A percentile compares a stretch with the other conserved stretches of the same genome.
Conservation (phyloP, 2,888 invertebrate species). For the Eupeodes luniger region DNA sequence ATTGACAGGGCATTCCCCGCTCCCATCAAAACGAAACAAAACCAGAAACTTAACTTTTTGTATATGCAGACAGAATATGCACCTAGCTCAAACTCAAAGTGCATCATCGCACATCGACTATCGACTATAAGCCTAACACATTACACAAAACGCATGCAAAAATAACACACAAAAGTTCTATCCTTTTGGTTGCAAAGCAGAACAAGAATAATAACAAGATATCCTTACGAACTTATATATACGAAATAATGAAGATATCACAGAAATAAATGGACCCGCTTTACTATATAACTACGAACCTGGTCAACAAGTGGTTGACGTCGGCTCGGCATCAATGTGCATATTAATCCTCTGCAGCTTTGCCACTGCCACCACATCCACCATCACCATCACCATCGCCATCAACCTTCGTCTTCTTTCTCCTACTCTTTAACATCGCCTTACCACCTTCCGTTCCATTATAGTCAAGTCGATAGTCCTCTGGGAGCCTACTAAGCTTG, state of each 20-base stretch:
- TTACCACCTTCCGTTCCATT: background rate
- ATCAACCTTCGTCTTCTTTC: background rate
- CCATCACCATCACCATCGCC: background rate
- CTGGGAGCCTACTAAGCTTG: no score
- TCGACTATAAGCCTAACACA: no score
- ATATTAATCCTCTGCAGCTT: conserved; percentile 69
- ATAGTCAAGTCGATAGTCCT: background rate
- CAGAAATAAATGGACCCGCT: conserved; percentile 74
- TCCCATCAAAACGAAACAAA: conserved; percentile 1
- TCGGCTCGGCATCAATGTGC: conserved; percentile 75
- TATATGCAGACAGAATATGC: background rate
- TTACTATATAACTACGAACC: conserved; percentile 66
- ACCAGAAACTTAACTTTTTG: conserved; percentile 43
- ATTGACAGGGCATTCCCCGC: conserved; percentile 23
- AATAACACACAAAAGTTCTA: conserved; percentile 43
- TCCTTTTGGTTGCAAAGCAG: conserved; percentile 18
- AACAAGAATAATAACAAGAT: conserved; percentile 68
- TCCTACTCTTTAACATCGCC: background rate
- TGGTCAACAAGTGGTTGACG: conserved; percentile 73
- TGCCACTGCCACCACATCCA: conserved; percentile 18
- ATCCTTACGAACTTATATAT: conserved; percentile 52
- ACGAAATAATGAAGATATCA: conserved; percentile 75
- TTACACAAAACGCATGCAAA: conserved; percentile 63
- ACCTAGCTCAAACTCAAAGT: background rate
- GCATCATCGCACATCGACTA: conserved; percentile 26